A percentile compares a stretch with the other conserved stretches of the same genome.
phyloP scores from a whole-genome alignment of 2,888 invertebrate species.

The Drosophila picticornis region DNA sequence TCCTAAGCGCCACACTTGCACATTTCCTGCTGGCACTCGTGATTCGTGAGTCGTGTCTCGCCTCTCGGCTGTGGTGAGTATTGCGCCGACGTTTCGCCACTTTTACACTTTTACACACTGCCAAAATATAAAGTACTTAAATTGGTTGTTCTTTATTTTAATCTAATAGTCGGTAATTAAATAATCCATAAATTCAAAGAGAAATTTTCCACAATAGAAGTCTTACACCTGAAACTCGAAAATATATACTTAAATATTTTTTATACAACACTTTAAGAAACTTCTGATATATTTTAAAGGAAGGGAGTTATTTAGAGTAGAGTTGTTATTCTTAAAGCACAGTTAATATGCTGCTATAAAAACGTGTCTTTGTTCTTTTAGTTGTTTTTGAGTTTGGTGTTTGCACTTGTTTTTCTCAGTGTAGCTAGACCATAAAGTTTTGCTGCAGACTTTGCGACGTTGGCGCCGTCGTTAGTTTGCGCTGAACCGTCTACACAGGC shows the following conservation, averaged over 20 bases:
- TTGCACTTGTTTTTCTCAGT: conserved; percentile 17
- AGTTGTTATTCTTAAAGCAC: background rate
- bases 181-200: background rate
- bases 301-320: background rate
- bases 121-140: background rate
- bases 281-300: background rate
- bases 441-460: conserved; percentile 62
- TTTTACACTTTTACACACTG: conserved; percentile 16
- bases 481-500: conserved; percentile 64
- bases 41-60: conserved; percentile 32
- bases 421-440: conserved; percentile 35
- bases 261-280: background rate
- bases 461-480: conserved; percentile 59
- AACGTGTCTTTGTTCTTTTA: background rate
- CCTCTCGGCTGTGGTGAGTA: conserved; percentile 67
- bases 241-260: background rate
- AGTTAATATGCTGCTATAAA: background rate
- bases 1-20: conserved; percentile 58
- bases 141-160: background rate
- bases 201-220: background rate
- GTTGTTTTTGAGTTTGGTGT: background rate
- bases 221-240: background rate
- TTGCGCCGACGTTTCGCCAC: conserved; percentile 10
- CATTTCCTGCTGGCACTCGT: conserved; percentile 55
- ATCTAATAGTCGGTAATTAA: background rate